Base-by-base conservation (phyloP, 2,113 vertebrate species). In the Haplotaxodon microlepis region DNA sequence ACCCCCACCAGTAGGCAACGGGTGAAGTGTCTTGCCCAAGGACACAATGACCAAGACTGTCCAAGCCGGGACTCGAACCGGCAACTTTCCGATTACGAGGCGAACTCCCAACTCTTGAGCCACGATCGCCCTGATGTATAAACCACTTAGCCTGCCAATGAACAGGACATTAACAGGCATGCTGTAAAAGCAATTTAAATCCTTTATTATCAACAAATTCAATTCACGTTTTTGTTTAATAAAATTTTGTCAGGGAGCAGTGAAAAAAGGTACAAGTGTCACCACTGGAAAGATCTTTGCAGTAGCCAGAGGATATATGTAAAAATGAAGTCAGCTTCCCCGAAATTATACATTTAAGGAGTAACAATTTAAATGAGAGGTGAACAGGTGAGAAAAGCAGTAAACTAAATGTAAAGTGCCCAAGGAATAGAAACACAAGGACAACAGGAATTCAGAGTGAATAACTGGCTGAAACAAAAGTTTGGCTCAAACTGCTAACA, bases 41-140 rank as follows among this genome's bases (percentile, higher is more conserved):
- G 45, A 16, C 45, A 47, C 45, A 47, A 47, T 0, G 1, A 16
- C 45, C 4, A 0, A 8, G 14, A 47, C 45, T 47, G 14, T 16
- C 45, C 45, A 47, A 47, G 14, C 45, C 4, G 0, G 42, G 42
- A 0, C 42, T 45, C 1, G 2, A 45, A 4, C 42, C 3, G 1
- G 6, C 13, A 45, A 16, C 42, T 13, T 45, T 45, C 42, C 13
- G 0, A 45, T 45, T 45, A 45, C 13, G 2, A 45, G 6, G 2
- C 1, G 0, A 45, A 45, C 13, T 45, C 42, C 42, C 42, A 45
- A 45, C 42, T 45, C 42, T 45, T 45, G 13, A 45, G 42, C 13
- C 13, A 45, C 42, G 1, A 45, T 45, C 6, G 6, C 42, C 3
- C 42, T 2, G 0, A 16, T 24, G 19, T 42, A 1, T 9, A 42